A percentile compares a stretch with the other conserved stretches of the same genome.
Evolutionary conservation across 2,888 invertebrate species (phyloP).

Genomic region (Orchestes rusci): DNA sequence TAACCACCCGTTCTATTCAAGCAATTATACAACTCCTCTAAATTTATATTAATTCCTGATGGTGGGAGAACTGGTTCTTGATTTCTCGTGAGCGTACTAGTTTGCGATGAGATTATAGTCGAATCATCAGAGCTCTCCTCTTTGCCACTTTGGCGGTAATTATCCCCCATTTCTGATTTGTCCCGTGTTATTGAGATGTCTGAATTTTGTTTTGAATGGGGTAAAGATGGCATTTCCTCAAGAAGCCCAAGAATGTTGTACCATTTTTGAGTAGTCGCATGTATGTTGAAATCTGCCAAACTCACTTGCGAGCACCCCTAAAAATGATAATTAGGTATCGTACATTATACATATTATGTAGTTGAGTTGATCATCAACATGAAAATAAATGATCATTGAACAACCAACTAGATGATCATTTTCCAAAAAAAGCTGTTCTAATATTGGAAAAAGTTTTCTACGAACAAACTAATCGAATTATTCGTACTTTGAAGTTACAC

Average conservation of each 20-base stretch:
- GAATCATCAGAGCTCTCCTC: conserved; percentile 97
- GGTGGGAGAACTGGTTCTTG: conserved; percentile 54
- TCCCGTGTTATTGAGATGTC: conserved; percentile 45
- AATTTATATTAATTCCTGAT: conserved; percentile 47
- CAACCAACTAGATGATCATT: too few species aligned
- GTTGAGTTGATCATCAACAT: too few species aligned
- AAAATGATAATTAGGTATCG: conserved; percentile 24
- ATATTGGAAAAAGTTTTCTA: too few species aligned
- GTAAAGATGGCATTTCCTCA: conserved; percentile 25
- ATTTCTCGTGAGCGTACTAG: conserved; percentile 90
- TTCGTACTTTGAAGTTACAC: too few species aligned
- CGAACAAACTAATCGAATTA: too few species aligned
- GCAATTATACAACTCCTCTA: conserved; percentile 49
- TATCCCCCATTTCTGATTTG: conserved; percentile 30
- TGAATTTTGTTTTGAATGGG: conserved; percentile 11
- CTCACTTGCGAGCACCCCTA: conserved; percentile 95
- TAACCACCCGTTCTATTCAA: conserved; percentile 37
- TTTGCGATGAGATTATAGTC: conserved; percentile 93
- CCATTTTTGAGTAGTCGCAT: conserved; percentile 78
- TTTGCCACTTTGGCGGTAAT: conserved; percentile 43
- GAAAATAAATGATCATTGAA: too few species aligned
- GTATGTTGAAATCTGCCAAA: conserved; percentile 87
- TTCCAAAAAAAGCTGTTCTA: too few species aligned
- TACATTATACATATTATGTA: too few species aligned
- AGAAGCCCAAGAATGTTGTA: conserved; percentile 88